Evolutionary conservation across 2,888 invertebrate genomes (phyloP).

Genomic region (Diaphora mendica): DNA sequence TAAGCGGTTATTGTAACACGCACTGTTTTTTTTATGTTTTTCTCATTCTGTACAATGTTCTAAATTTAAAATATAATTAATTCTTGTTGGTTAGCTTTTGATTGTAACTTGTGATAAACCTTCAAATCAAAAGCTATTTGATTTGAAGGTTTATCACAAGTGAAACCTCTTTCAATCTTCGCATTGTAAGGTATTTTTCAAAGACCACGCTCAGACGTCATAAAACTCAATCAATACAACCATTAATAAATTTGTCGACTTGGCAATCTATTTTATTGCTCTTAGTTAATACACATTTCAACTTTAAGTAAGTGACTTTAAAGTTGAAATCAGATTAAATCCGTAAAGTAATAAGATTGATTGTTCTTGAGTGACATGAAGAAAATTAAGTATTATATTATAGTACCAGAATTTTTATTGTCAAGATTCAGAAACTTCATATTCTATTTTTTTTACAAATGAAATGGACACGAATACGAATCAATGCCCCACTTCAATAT

Average conservation of each 20-base stretch:
- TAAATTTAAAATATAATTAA: too few species aligned
- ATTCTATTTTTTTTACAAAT: not conserved
- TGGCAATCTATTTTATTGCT: constrained; percentile 47
- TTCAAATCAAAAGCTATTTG: too few species aligned
- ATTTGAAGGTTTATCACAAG: not conserved
- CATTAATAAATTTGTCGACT: constrained; percentile 55
- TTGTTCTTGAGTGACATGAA: constrained; percentile 37
- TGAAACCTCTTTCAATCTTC: constrained; percentile 3
- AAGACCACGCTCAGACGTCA: constrained; percentile 42
- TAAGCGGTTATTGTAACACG: too few species aligned
- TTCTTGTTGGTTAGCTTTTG: too few species aligned
- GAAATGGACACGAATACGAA: not conserved
- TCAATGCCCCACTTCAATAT: too few species aligned
- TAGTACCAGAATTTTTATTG: constrained; percentile 17
- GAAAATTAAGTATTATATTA: constrained; percentile 46
- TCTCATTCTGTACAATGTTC: too few species aligned
- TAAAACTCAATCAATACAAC: constrained; percentile 56
- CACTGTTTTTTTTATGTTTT: too few species aligned
- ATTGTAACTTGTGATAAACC: too few species aligned
- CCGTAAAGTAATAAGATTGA: constrained; percentile 37
- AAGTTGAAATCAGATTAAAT: constrained; percentile 23
- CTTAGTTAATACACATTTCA: constrained; percentile 16
- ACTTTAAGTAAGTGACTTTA: constrained; percentile 12
- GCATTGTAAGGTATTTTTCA: constrained; percentile 36
- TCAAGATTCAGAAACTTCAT: not conserved